These are phyloP conservation scores for Cenopis cana DNA, from an alignment of 2,888 invertebrate species.

Conservation along the genomic window DNA sequence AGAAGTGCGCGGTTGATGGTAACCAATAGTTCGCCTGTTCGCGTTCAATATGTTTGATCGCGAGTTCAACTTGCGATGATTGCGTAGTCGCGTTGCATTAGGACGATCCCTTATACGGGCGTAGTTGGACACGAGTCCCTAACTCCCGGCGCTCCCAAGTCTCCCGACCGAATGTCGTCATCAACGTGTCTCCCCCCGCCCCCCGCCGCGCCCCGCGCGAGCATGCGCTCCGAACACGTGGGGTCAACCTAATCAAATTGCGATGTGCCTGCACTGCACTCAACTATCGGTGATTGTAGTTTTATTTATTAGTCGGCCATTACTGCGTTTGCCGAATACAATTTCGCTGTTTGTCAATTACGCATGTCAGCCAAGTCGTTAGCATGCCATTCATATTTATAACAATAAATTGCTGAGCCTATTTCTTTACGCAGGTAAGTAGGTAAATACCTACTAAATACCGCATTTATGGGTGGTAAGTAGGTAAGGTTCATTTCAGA, in stretches of 20 bases:
- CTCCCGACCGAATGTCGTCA: conserved; percentile 74
- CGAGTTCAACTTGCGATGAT: no score
- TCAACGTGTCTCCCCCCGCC: conserved; percentile 61
- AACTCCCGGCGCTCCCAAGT: conserved; percentile 53
- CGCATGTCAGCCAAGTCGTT: conserved; percentile 28
- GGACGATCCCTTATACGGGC: no score
- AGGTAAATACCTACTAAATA: no score
- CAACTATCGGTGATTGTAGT: conserved; percentile 52
- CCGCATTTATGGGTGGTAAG: no score
- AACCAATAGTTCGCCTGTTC: no score
- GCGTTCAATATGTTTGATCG: no score
- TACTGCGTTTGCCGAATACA: conserved; percentile 22
- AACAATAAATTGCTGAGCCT: no score
- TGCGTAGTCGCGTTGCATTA: no score
- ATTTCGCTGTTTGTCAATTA: conserved; percentile 30
- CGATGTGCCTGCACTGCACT: conserved; percentile 57
- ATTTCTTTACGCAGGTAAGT: no score
- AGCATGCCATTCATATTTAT: not conserved
- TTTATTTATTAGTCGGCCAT: conserved; percentile 37
- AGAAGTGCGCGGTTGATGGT: no score
- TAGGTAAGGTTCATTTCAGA: no score
- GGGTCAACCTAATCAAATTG: conserved; percentile 66
- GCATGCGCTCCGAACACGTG: conserved; percentile 69
- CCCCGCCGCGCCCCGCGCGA: conserved; percentile 53
- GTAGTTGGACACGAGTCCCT: conserved; percentile 52